These are phyloP conservation scores for Microdon myrmicae DNA, from an alignment of 2,888 invertebrate genomes.

Conservation along the genomic window DNA sequence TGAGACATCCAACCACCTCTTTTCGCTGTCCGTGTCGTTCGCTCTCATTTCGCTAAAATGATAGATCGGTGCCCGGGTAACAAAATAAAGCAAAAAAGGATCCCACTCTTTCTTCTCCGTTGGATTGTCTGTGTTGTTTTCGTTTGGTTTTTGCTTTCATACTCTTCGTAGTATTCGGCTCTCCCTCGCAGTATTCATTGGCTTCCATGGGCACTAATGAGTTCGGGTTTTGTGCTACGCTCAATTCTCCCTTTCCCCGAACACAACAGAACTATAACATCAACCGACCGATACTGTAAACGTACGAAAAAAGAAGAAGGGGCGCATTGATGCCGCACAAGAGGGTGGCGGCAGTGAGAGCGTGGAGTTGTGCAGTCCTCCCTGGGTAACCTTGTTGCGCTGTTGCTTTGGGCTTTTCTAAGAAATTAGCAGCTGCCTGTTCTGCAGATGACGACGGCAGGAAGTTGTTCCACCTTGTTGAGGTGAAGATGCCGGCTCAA, in stretches of 20 bases:
- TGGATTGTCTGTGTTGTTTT: no score
- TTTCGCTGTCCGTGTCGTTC: conserved; percentile 22
- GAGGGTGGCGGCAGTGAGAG: conserved; percentile 5
- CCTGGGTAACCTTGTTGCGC: no score
- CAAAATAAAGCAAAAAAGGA: no score
- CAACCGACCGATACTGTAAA: no score
- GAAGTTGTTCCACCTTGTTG: no score
- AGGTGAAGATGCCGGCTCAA: no score
- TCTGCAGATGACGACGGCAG: no score
- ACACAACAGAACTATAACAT: no score
- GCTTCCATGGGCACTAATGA: conserved; percentile 38
- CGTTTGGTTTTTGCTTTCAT: no score
- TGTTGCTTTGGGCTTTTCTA: conserved; percentile 13
- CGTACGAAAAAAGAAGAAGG: no score
- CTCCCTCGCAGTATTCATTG: conserved; percentile 16
- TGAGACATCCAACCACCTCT: conserved; percentile 33
- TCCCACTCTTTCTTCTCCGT: conserved; percentile 6
- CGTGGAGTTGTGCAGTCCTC: conserved; percentile 11
- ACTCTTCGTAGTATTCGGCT: no score
- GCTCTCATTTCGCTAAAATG: conserved; percentile 1
- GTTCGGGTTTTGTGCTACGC: conserved; percentile 19
- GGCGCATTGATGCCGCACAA: background rate
- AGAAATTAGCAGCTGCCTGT: conserved; percentile 40
- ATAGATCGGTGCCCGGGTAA: conserved; percentile 15
- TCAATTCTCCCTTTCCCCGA: conserved; percentile 18